Conservation (phyloP, 64 coral and sea anemone species). For the Acropora tenuis region DNA sequence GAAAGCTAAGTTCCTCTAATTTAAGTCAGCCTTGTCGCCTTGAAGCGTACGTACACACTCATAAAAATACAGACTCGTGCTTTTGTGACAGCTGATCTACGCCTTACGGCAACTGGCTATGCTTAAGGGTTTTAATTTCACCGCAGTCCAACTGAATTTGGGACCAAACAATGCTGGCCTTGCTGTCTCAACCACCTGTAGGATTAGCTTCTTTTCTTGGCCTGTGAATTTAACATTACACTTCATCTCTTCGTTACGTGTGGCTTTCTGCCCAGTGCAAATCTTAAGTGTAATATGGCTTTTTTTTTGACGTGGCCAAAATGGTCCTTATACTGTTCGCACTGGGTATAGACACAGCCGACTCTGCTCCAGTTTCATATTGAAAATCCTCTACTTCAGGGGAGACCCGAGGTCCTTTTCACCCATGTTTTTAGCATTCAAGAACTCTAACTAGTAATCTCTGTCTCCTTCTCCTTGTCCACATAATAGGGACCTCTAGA, state of each 20-base stretch:
- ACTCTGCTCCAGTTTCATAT: constrained; percentile 68
- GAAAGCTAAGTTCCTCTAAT: not conserved
- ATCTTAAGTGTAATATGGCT: constrained; percentile 49
- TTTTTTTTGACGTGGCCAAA: constrained; percentile 20
- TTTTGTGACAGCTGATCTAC: constrained; percentile 8
- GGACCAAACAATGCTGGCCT: constrained; percentile 67
- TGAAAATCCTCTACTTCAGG: constrained; percentile 22
- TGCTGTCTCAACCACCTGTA: constrained; percentile 50
- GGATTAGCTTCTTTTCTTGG: constrained; percentile 30
- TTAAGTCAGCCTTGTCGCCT: constrained; percentile 2
- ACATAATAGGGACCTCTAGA: not conserved
- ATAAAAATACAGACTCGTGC: constrained; percentile 35
- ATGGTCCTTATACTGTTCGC: constrained; percentile 37
- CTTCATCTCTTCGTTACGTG: constrained; percentile 47
- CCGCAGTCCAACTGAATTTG: constrained; percentile 67
- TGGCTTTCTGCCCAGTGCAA: constrained; percentile 47
- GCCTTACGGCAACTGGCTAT: not conserved
- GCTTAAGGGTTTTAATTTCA: constrained; percentile 53
- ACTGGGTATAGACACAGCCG: constrained; percentile 42
- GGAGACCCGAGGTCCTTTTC: constrained; percentile 4
- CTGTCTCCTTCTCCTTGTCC: constrained; percentile 12
- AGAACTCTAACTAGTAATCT: constrained; percentile 19
- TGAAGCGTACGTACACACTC: not conserved
- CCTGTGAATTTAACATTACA: constrained; percentile 40
- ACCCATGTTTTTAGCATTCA: not conserved